Conservation (phyloP, 1,140 invertebrate genomes). For the Centruroides vittatus region DNA sequence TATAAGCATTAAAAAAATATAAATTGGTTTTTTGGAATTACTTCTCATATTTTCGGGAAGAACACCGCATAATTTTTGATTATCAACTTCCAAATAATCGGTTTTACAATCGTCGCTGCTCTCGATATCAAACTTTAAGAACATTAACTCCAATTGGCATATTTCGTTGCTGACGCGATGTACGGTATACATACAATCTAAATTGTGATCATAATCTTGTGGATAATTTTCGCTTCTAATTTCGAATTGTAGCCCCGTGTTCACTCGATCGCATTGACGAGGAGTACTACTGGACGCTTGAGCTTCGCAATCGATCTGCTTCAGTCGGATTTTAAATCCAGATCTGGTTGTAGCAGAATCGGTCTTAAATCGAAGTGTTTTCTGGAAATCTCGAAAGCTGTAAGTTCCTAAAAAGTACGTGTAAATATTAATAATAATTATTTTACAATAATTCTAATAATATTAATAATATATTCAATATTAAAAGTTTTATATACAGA, state of each 20-base stretch:
- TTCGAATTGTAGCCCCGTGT: too few relatives aligned
- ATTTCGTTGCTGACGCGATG: slow-evolving; percentile 8
- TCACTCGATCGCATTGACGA: too few relatives aligned
- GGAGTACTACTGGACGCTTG: neutral
- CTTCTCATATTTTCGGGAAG: slow-evolving; percentile 7
- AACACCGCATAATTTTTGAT: slow-evolving; percentile 16
- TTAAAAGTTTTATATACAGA: too few relatives aligned
- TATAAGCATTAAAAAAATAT: neutral
- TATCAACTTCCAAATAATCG: slow-evolving; percentile 19
- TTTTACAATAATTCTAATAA: too few relatives aligned
- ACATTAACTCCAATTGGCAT: slow-evolving; percentile 18
- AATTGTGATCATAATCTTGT: slow-evolving; percentile 13
- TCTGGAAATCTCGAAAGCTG: slow-evolving; percentile 10
- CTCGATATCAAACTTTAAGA: slow-evolving; percentile 17
- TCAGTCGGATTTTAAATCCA: slow-evolving; percentile 17
- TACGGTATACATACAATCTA: slow-evolving; percentile 13
- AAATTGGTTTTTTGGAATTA: neutral
- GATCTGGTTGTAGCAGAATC: slow-evolving; percentile 12
- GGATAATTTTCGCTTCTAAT: slow-evolving; percentile 16
- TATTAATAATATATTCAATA: too few relatives aligned
- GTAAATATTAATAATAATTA: too few relatives aligned
- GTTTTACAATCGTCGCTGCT: slow-evolving; percentile 8
- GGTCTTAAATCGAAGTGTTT: slow-evolving; percentile 14
- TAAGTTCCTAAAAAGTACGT: slow-evolving; percentile 6
- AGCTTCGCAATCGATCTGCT: slow-evolving; percentile 11